phyloP scores from a whole-genome alignment of 2,888 invertebrate genomes.

The Myopa tessellatipennis region DNA sequence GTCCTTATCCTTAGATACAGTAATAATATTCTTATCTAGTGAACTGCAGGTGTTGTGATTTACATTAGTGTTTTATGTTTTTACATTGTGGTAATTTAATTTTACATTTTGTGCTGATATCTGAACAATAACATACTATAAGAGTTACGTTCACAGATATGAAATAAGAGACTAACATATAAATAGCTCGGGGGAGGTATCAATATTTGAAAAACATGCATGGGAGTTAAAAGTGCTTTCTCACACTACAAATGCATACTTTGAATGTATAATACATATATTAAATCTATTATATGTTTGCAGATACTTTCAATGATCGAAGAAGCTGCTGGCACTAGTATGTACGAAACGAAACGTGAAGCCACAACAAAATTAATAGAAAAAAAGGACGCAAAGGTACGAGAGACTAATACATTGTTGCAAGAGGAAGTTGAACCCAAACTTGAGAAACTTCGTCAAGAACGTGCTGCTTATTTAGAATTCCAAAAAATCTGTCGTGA shows the following conservation, averaged over 20 bases:
- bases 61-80: too few species aligned
- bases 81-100: too few species aligned
- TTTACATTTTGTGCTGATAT: too few species aligned
- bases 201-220: too few species aligned
- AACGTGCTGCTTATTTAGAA: constrained; percentile 85
- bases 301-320: constrained; percentile 96
- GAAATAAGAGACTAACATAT: too few species aligned
- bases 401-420: constrained; percentile 83
- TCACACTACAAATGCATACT: not conserved
- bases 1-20: too few species aligned
- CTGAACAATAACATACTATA: too few species aligned
- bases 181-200: too few species aligned
- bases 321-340: constrained; percentile 97
- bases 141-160: too few species aligned
- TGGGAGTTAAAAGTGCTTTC: too few species aligned
- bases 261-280: not conserved
- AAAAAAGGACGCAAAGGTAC: constrained; percentile 90
- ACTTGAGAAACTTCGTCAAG: constrained; percentile 84
- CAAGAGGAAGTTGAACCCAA: constrained; percentile 92
- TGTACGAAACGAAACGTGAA: constrained; percentile 95
- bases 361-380: constrained; percentile 87
- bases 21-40: too few species aligned
- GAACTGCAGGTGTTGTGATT: too few species aligned
- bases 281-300: not conserved
- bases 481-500: constrained; percentile 88